A percentile compares a stretch with the other conserved stretches of the same genome.
Conservation (phyloP, 2,888 invertebrate species). For the Sceliomorpha sp. region DNA sequence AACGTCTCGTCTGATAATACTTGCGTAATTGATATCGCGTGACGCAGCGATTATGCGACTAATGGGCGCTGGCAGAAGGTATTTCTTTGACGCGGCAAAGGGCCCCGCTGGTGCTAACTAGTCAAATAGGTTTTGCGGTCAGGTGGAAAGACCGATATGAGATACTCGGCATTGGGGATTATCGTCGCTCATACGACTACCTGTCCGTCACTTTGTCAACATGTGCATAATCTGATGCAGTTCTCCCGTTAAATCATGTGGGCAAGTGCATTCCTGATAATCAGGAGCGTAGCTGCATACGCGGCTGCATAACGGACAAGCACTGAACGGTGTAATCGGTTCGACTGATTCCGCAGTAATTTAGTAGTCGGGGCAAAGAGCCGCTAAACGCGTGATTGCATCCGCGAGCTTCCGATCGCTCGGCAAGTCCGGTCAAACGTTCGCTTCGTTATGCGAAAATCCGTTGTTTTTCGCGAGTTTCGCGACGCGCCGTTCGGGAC, state of each 20-base stretch:
- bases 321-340: conserved; percentile 66
- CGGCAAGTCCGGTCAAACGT: conserved; percentile 34
- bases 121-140: conserved; percentile 47
- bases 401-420: conserved; percentile 54
- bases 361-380: conserved; percentile 63
- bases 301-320: conserved; percentile 60
- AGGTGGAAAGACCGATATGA: conserved; percentile 40
- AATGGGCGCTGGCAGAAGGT: conserved; percentile 16
- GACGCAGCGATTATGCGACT: conserved; percentile 42
- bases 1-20: conserved; percentile 31
- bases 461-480: background rate
- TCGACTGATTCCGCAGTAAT: conserved; percentile 65
- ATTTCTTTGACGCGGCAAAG: conserved; percentile 21
- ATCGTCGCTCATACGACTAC: conserved; percentile 55
- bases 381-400: conserved; percentile 65
- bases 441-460: too few relatives aligned
- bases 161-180: conserved; percentile 57
- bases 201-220: conserved; percentile 75
- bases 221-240: conserved; percentile 68
- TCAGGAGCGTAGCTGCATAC: conserved; percentile 60
- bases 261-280: conserved; percentile 69
- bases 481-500: background rate
- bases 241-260: conserved; percentile 68
- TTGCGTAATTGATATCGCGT: conserved; percentile 46
- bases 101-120: conserved; percentile 19